Base-by-base conservation (phyloP, 2,113 vertebrate genomes). In the Antechinus stuartii region DNA sequence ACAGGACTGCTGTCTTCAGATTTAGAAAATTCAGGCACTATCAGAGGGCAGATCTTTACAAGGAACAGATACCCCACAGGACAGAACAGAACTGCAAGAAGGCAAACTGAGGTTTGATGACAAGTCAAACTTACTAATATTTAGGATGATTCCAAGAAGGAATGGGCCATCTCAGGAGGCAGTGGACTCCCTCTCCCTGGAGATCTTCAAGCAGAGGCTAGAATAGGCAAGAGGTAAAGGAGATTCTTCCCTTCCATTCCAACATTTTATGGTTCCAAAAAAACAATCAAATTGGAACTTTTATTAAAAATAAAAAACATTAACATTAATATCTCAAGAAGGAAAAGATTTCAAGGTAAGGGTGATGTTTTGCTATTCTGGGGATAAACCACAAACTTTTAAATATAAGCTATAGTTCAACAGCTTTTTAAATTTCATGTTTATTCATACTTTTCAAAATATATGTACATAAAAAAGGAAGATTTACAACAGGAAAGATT, bases 401-500 rank as follows among this genome's bases (percentile, higher is more conserved):
- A 95, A 96, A 97, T 89, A 89, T 54, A 96, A 97, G 94, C 95
- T 97, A 95, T 91, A 94, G 94, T 94, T 96, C 96, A 96, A 95
- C 97, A 97, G 96, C 96, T 97, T 98, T 98, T 98, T 98, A 98
- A 98, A 98, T 94, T 97, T 94, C 94, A 96, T 98, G 98, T 98
- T 98, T 98, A 98, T 98, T 98, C 93, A 91, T 98, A 97, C 97
- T 98, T 98, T 97, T 98, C 98, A 98, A 98, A 98, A 98, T 98
- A 98, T 98, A 97, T 98, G 98, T 98, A 98, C 98, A 98, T 98
- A 96, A 98, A 98, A 98, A 98, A 97, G 97, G 97, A 98, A 97
- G 97, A 98, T 98, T 98, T 98, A 98, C 97, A 98, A 98, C 97
- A 98, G 98, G 97, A 98, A 98, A 97, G 98, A 98, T 97, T 98